A percentile compares a stretch with the other conserved stretches of the same genome.
Evolutionary conservation across 2,797 vertebrate species (phyloP).

Genomic region (Danionella dracula): DNA sequence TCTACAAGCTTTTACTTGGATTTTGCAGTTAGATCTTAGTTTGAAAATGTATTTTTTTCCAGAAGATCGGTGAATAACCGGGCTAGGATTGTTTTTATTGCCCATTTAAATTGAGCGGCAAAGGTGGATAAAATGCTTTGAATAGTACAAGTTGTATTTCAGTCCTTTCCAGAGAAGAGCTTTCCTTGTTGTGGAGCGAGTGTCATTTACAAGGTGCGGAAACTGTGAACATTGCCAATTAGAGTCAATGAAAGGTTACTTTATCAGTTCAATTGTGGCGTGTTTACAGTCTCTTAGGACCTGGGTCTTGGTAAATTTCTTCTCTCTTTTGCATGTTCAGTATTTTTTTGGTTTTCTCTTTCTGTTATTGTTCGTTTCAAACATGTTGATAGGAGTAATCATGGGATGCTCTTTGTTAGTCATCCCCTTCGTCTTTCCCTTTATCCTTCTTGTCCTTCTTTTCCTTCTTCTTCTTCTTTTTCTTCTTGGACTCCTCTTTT

Average conservation of each 20-base stretch:
- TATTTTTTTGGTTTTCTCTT: conserved; percentile 58
- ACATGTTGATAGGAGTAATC: conserved; percentile 53
- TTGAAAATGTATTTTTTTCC: not conserved
- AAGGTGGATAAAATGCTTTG: conserved; percentile 11
- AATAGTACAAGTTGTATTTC: not conserved
- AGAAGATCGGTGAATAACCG: not conserved
- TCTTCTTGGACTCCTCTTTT: conserved; percentile 98
- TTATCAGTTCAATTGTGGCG: not conserved
- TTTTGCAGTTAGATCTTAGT: not conserved
- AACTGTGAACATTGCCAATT: conserved; percentile 36
- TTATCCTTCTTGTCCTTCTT: conserved; percentile 98
- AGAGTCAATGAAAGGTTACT: conserved; percentile 2
- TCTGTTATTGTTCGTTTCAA: conserved; percentile 42
- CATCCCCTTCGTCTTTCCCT: conserved; percentile 89
- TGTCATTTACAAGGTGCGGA: not conserved
- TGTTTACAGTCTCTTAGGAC: conserved; percentile 9
- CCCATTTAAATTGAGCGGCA: not conserved
- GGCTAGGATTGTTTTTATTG: not conserved
- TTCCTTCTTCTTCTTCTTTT: conserved; percentile 99
- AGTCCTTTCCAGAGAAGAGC: conserved; percentile 3
- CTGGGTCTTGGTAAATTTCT: conserved; percentile 6
- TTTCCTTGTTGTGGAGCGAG: not conserved
- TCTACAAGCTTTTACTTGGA: no score
- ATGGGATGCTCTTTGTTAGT: conserved; percentile 60
- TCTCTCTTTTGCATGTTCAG: conserved; percentile 44